Evolutionary conservation across 1,140 invertebrate genomes (phyloP).

Genomic region (Diprion similis): DNA sequence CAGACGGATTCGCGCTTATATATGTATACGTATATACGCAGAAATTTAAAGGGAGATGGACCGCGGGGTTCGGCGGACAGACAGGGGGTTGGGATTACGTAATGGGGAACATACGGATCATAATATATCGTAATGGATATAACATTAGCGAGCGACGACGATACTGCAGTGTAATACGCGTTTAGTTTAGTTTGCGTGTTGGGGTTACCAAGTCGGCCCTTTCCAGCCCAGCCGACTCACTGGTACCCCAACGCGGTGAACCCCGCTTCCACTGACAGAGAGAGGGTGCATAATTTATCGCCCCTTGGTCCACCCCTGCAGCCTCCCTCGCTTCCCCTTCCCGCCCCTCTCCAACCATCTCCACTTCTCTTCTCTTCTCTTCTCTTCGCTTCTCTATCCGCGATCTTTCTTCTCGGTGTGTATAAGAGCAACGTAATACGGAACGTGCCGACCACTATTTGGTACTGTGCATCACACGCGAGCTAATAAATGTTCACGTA

Average conservation of each 20-base stretch:
- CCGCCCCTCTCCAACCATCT: not conserved
- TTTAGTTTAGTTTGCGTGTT: constrained; percentile 46
- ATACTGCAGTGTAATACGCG: constrained; percentile 45
- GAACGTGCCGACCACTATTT: not conserved
- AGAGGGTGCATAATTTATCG: constrained; percentile 57
- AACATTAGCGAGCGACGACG: constrained; percentile 53
- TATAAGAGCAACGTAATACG: not conserved
- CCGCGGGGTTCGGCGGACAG: not conserved
- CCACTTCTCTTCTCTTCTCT: not conserved
- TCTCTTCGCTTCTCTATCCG: not conserved
- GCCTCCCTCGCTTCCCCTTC: constrained; percentile 4
- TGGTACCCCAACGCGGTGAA: constrained; percentile 17
- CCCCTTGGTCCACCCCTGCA: constrained; percentile 31
- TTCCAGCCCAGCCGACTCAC: not conserved
- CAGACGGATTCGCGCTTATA: no score
- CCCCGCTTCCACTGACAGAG: constrained; percentile 26
- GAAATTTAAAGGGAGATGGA: not conserved
- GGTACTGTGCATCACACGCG: no score
- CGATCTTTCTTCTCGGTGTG: not conserved
- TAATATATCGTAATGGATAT: constrained; percentile 52
- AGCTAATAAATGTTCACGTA: no score
- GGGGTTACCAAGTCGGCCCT: constrained; percentile 27
- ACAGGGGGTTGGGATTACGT: constrained; percentile 20
- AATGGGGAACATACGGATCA: constrained; percentile 49
- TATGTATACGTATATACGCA: no score